phyloP scores from a whole-genome alignment of 2,888 invertebrate species.

The Leucophenga maculata region DNA sequence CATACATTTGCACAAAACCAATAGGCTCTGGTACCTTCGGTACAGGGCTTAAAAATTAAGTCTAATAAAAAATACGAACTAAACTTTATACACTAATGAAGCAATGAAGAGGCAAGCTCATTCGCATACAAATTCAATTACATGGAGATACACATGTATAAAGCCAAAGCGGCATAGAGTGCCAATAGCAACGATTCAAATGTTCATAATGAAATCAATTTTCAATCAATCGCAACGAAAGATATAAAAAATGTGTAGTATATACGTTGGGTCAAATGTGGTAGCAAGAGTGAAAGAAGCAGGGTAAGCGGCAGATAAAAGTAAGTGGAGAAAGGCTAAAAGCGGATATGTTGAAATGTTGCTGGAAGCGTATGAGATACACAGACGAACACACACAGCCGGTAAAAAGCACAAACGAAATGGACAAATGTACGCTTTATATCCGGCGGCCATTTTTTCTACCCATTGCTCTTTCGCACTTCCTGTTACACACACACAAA shows the following conservation, averaged over 20 bases:
- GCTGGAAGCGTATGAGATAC: no score
- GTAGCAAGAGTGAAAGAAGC: background rate
- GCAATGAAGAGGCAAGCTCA: background rate
- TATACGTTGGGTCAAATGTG: background rate
- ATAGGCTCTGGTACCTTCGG: no score
- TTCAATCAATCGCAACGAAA: slow-evolving; percentile 62
- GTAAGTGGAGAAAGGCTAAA: background rate
- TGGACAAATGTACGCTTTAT: slow-evolving; percentile 38
- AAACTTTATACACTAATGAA: no score
- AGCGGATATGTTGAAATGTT: background rate
- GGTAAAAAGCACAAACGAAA: slow-evolving; percentile 17
- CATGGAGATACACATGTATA: slow-evolving; percentile 1
- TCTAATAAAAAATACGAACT: no score
- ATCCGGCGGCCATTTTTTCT: slow-evolving; percentile 33
- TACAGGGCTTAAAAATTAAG: no score
- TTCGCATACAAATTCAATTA: slow-evolving; percentile 5
- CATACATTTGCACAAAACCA: no score
- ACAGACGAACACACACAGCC: slow-evolving; percentile 24
- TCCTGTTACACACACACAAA: slow-evolving; percentile 33
- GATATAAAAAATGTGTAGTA: slow-evolving; percentile 33
- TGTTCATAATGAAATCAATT: slow-evolving; percentile 67
- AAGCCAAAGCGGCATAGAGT: background rate
- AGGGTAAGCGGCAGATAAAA: background rate
- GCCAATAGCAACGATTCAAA: slow-evolving; percentile 48
- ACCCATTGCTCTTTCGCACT: slow-evolving; percentile 14